Evolutionary conservation across 2,113 vertebrate genomes (phyloP), one percentile per base, ranked within the genome.

Genomic region (Pipra filicauda): DNA sequence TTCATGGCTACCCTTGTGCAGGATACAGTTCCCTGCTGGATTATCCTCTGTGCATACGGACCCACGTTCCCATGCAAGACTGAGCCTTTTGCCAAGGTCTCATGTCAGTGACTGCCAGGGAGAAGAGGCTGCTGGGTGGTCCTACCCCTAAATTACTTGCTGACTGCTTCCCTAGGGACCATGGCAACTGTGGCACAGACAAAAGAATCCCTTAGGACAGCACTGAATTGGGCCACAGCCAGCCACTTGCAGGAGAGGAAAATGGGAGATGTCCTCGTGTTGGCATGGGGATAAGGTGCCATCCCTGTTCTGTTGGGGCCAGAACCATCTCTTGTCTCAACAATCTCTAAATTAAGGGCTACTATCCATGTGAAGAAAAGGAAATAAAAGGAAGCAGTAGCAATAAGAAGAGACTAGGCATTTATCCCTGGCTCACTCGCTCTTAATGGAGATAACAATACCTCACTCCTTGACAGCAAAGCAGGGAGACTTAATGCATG

Each of bases 381-480:
- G 26, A 79, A 82, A 78, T 35, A 72, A 91, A 88, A 78, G 62
- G 70, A 95, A 93, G 80, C 72, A 77, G 35, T 6, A 75, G 78
- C 54, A 89, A 80, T 58, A 54, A 0, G 1, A 92, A 64, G 67
- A 84, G 65, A 78, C 46, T 5, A 55, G 39, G 61, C 76, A 84
- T 75, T 94, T 92, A 79, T 94, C 88, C 91, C 81, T 86, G 92
- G 82, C 92, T 92, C 90, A 81, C 93, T 94, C 89, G 57, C 66
- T 97, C 80, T 85, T 95, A 95, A 94, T 95, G 95, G 86, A 92
- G 88, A 92, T 94, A 94, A 93, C 83, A 95, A 91, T 92, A 85
- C 88, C 80, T 92, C 88, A 87, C 73, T 94, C 86, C 86, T 89
- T 93, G 93, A 96, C 92, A 97, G 93, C 88, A 86, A 84, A 69